Base-by-base conservation (phyloP, 1,140 invertebrate species). In the Zaprionus ghesquierei region DNA sequence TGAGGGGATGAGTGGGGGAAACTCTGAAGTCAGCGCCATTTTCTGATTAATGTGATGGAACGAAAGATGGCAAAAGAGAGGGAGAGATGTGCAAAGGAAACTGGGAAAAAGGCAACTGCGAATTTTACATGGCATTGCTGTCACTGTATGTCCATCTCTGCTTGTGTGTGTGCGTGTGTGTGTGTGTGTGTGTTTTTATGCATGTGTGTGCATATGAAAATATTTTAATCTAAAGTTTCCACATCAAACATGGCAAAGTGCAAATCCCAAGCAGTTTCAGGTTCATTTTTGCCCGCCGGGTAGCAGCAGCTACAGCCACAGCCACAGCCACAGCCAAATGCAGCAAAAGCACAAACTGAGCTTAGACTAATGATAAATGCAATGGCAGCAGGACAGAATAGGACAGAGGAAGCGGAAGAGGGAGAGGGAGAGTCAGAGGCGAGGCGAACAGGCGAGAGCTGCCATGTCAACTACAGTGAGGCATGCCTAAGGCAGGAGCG, bases 171-270 rank as follows among this genome's bases (percentile, higher is more conserved):
- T 29, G 6, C n/a, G 8, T 33, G 10, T 60, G 15, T 35, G 2
- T 66, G 8, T 46, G 25, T 58, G 2, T 44, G 5, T 50, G n/a
- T 68, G 33, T 69, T 41, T 61, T 20, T 62, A n/a, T 54, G 62
- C 22, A 15, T 53, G 35, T 25, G 8, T 61, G 49, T 61, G 81
- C 58, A 77, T 85, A 69, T 65, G 81, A 87, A 89, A 89, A 89
- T 89, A 89, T 87, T 87, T 87, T 89, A 87, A 87, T 89, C 84
- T 89, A 89, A 89, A 89, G 79, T 89, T 89, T 89, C 80, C 68
- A 89, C 85, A 89, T 89, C 74, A 89, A 84, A 89, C 80, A 89
- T 77, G 74, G 65, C 62, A 74, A 85, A 85, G 65, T 77, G 81
- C 77, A 84, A 85, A 81, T 84, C 81, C 81, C 62, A 65, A 61